These are phyloP conservation scores for Pachyramphus minor DNA, from an alignment of 2,113 vertebrate species.

Conservation along the genomic window DNA sequence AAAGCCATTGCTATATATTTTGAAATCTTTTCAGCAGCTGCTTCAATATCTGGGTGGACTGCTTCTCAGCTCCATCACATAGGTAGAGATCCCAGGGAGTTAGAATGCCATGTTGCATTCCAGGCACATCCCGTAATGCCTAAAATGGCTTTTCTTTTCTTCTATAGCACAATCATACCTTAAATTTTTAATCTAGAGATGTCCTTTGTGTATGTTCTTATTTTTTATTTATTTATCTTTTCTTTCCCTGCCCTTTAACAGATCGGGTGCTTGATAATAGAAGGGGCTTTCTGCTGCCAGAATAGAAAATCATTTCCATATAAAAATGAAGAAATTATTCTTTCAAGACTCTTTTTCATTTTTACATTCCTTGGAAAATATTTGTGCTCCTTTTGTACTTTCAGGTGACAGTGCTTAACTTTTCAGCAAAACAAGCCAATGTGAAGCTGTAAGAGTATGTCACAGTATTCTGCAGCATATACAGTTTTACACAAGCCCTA, in stretches of 20 bases:
- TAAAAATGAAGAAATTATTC: not conserved
- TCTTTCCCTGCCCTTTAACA: not conserved
- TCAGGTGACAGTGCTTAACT: not conserved
- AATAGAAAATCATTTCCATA: not conserved
- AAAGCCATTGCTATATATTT: not conserved
- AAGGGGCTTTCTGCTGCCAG: not conserved
- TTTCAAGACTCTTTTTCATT: not conserved
- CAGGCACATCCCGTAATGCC: not conserved
- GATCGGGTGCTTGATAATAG: not conserved
- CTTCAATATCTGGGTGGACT: not conserved
- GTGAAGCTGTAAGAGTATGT: not conserved
- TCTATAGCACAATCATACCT: not conserved
- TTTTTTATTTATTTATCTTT: not conserved
- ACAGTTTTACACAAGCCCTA: not conserved
- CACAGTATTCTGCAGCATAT: not conserved
- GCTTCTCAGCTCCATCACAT: not conserved
- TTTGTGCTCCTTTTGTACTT: not conserved
- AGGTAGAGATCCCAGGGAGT: not conserved
- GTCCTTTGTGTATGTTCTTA: not conserved
- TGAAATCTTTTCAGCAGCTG: not conserved
- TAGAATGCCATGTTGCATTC: not conserved
- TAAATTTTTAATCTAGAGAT: not conserved
- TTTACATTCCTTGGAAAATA: not conserved
- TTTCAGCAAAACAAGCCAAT: not conserved
- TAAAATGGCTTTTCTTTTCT: not conserved